Evolutionary conservation across 1,140 invertebrate genomes (phyloP), one percentile per base, ranked within the genome.

Genomic region (Drosophila erecta): DNA sequence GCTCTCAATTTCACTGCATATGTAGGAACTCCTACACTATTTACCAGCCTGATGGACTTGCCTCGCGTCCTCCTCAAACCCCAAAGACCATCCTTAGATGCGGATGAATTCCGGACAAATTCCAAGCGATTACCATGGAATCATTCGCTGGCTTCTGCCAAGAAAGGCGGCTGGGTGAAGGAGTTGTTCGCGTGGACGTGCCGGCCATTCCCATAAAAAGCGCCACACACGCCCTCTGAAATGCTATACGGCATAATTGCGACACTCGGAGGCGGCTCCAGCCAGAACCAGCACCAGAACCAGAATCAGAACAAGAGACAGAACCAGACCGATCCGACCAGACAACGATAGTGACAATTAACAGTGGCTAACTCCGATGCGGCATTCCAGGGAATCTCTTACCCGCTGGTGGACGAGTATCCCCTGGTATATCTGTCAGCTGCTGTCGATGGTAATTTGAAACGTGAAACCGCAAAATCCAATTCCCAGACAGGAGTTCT

Each of bases 391-490:
- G 56, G 35, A 47, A 54, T 51, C 67, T 64, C 59, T 33, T 44
- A 17, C n/a, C 54, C 72, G 15, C 12, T n/a, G 37, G 14, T 10
- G 8, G 8, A 12, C 37, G 41, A 12, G 17, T 49, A 50, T 57
- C 51, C 64, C 53, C 46, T 40, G 47, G 56, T 61, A 49, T 67
- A 61, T 69, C 59, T 87, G 76, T 87, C 84, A 79, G 56, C 79
- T 76, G 67, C 84, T 84, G 85, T 90, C 84, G 84, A 89, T 90
- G 76, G 84, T 89, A 89, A 89, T 89, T 89, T 79, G 80, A 89
- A 89, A 89, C 84, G 84, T 80, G 77, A 80, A 90, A 89, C 84
- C 84, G 76, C 84, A 89, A 89, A 89, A 89, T 89, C 84, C 84
- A 90, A 89, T 89, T 89, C 85, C 84, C 84, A 89, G 84, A 89